Percentiles rank a stretch among this genome's conserved stretches.
Evolutionary conservation across 2,113 vertebrate genomes (phyloP).

Genomic region (Tursiops truncatus): DNA sequence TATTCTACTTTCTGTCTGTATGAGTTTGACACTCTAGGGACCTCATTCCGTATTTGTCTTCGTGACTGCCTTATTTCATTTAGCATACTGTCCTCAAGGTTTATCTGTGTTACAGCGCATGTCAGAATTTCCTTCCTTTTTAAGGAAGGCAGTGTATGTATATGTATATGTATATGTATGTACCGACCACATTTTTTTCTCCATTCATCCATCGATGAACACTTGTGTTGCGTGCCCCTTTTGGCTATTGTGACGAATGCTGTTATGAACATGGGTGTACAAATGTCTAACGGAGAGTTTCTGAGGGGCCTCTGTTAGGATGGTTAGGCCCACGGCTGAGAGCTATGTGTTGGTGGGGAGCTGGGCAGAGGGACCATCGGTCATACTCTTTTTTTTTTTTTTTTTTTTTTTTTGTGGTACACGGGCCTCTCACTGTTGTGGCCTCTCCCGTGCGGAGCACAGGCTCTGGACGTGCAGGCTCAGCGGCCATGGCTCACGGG

Average conservation of each 20-base stretch:
- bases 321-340: background rate
- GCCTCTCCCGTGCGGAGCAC: no score
- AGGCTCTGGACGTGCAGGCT: no score
- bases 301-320: background rate
- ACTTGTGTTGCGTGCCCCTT: background rate
- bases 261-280: background rate
- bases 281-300: background rate
- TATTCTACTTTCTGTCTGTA: background rate
- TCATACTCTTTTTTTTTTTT: background rate
- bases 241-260: background rate
- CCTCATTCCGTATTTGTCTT: background rate
- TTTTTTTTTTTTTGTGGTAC: no score
- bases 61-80: background rate
- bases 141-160: background rate
- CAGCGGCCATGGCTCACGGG: no score
- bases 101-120: background rate
- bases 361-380: background rate
- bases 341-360: background rate
- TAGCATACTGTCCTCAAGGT: background rate
- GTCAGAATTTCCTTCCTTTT: background rate
- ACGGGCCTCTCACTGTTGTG: no score
- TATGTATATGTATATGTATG: no score
- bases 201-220: background rate
- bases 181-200: background rate
- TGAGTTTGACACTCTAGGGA: background rate